Evolutionary conservation across 2,113 vertebrate genomes (phyloP).

Genomic region (Gymnobelideus leadbeateri): DNA sequence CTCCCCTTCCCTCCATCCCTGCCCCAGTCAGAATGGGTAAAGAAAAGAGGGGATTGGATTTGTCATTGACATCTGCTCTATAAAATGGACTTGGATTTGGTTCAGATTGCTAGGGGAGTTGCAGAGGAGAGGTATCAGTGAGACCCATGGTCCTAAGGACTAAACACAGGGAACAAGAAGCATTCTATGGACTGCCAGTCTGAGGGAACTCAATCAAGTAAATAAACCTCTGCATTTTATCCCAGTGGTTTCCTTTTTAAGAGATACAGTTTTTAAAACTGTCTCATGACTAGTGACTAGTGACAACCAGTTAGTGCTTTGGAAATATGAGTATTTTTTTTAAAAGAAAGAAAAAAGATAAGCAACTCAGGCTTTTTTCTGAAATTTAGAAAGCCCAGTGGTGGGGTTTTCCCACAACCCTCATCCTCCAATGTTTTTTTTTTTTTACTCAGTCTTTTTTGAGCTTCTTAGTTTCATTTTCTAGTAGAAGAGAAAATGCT

Average conservation of each 20-base stretch:
- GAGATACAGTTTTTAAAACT: background rate
- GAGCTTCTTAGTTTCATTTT: background rate
- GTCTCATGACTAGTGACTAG: background rate
- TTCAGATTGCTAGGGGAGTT: background rate
- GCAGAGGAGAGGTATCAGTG: background rate
- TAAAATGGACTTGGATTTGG: background rate
- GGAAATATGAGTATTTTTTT: background rate
- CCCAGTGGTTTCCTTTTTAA: accelerated
- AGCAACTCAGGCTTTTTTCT: background rate
- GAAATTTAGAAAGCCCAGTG: background rate
- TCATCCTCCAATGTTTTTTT: accelerated
- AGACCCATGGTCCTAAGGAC: background rate
- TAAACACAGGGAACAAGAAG: too few species aligned
- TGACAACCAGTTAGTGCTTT: background rate
- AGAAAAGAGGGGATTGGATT: background rate
- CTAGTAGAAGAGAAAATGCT: background rate
- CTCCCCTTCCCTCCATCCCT: background rate
- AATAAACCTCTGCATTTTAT: background rate
- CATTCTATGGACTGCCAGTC: background rate
- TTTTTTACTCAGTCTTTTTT: background rate
- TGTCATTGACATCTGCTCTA: background rate
- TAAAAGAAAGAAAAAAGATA: background rate
- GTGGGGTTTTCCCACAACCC: background rate
- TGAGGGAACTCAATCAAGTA: too few species aligned
- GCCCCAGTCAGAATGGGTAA: background rate